phyloP scores from a whole-genome alignment of 2,113 vertebrate genomes.

The Pelusios castaneus region DNA sequence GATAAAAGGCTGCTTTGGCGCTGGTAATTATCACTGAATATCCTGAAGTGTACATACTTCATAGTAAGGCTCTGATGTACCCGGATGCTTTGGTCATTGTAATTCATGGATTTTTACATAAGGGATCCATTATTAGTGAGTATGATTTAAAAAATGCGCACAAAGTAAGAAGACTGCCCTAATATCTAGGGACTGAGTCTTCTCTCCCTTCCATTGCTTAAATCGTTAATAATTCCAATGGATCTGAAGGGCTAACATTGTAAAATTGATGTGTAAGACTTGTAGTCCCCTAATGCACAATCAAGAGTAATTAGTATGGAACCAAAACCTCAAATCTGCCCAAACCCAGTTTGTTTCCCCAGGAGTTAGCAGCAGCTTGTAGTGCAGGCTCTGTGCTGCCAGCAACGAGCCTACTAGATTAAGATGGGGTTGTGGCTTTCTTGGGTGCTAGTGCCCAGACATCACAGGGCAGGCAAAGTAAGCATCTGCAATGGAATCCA shows the following conservation, averaged over 20 bases:
- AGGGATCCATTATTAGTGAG: background rate
- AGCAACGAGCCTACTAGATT: too few relatives aligned
- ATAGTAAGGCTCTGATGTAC: background rate
- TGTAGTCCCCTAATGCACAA: background rate
- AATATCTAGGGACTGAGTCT: background rate
- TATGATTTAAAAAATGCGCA: background rate
- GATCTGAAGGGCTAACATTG: background rate
- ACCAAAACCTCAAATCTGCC: background rate
- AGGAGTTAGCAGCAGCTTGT: too few relatives aligned
- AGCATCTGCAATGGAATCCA: too few relatives aligned
- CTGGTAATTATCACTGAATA: background rate
- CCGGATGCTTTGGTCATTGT: background rate
- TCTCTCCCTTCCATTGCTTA: background rate
- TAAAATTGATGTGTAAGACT: background rate
- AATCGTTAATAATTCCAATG: background rate
- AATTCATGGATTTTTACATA: background rate
- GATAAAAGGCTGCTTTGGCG: background rate
- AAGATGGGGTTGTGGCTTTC: too few relatives aligned
- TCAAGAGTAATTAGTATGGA: background rate
- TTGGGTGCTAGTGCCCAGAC: too few relatives aligned
- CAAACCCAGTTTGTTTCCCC: background rate
- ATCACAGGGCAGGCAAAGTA: too few relatives aligned
- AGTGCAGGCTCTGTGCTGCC: too few relatives aligned
- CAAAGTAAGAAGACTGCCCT: accelerated
- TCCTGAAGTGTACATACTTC: background rate